Conservation (phyloP, 1,140 invertebrate genomes). For the Nasonia giraulti region DNA sequence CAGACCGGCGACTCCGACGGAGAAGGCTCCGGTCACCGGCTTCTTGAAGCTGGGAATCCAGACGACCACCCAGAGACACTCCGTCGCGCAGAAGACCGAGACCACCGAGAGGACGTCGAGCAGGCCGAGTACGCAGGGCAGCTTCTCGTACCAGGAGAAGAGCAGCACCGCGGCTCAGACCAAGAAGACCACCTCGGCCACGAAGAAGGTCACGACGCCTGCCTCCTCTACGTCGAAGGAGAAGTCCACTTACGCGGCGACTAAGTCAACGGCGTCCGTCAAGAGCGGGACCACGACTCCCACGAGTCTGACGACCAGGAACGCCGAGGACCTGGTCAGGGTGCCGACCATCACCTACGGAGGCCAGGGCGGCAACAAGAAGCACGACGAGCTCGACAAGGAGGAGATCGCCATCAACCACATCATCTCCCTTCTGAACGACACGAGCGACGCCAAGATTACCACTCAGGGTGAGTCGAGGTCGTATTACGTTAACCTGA, state of each 20-base stretch:
- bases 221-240: conserved; percentile 40
- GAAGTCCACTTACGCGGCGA: conserved; percentile 53
- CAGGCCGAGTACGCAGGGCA: not conserved
- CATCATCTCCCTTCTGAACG: conserved; percentile 81
- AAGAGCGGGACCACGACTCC: conserved; percentile 55
- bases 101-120: not conserved
- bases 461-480: conserved; percentile 56
- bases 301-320: conserved; percentile 54
- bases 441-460: conserved; percentile 69
- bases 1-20: conserved; percentile 54
- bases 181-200: not conserved
- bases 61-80: not conserved
- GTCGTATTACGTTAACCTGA: not conserved
- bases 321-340: conserved; percentile 68
- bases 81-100: not conserved
- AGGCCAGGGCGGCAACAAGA: conserved; percentile 67
- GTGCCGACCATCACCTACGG: conserved; percentile 75
- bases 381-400: conserved; percentile 65
- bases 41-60: not conserved
- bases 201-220: not conserved
- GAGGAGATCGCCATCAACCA: conserved; percentile 73
- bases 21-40: conserved; percentile 18
- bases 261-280: conserved; percentile 40
- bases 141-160: not conserved
- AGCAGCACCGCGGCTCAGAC: not conserved